Conservation (phyloP, 2,113 vertebrate genomes). For the Otus sunia region DNA sequence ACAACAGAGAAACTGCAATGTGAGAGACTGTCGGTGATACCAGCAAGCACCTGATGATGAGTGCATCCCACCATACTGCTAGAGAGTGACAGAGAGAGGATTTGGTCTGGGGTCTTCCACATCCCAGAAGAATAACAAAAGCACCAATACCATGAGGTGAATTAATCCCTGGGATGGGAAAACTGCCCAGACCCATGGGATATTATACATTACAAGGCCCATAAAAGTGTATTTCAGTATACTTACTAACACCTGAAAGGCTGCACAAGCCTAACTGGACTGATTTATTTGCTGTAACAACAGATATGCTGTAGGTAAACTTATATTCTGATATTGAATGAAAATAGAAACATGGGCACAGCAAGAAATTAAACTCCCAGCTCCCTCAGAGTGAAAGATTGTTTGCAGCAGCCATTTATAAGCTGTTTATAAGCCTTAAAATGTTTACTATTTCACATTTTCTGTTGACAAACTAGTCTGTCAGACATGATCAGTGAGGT, state of each 20-base stretch:
- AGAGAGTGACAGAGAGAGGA: not conserved
- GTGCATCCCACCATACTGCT: not conserved
- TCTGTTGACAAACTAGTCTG: slow-evolving; percentile 5
- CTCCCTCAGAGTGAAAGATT: not conserved
- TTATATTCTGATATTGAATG: not conserved
- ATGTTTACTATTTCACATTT: slow-evolving; percentile 29
- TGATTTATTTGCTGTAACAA: not conserved
- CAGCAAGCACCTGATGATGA: not conserved
- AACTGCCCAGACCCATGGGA: not conserved
- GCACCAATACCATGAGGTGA: not conserved
- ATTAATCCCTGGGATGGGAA: not conserved
- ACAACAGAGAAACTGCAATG: not conserved
- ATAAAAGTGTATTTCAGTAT: not conserved
- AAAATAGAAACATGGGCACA: not conserved
- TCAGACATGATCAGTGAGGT: slow-evolving; percentile 3
- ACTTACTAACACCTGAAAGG: not conserved
- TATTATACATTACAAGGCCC: not conserved
- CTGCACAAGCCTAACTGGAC: not conserved
- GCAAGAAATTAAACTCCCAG: not conserved
- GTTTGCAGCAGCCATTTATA: not conserved
- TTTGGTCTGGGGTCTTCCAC: not conserved
- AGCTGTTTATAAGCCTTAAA: not conserved
- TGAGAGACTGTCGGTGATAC: not conserved
- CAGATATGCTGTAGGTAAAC: not conserved
- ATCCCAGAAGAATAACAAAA: not conserved